Conservation (phyloP, 2,113 vertebrate species). For the Noctilio leporinus region DNA sequence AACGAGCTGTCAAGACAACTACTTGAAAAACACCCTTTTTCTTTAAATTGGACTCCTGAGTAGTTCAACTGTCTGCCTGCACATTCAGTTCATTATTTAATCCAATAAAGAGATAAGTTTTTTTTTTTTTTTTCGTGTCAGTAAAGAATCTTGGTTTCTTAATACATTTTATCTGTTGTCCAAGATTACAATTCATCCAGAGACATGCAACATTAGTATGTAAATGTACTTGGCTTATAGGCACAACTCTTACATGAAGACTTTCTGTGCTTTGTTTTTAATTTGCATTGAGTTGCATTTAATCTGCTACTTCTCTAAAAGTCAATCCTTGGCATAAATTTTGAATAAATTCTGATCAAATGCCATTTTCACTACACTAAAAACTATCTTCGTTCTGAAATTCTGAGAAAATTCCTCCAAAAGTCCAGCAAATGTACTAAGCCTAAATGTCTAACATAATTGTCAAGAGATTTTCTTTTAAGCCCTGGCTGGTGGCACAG, state of each 20-base stretch:
- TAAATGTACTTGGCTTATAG: not conserved
- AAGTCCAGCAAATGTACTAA: not conserved
- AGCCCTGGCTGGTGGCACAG: too few species aligned
- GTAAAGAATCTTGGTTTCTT: not conserved
- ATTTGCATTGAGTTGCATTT: not conserved
- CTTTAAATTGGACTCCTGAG: not conserved
- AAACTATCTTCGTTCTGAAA: not conserved
- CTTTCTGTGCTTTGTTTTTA: not conserved
- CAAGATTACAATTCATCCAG: not conserved
- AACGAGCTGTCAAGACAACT: not conserved
- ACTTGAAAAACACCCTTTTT: not conserved
- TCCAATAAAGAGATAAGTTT: not conserved
- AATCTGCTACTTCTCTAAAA: not conserved
- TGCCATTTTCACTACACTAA: not conserved
- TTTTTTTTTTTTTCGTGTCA: not conserved
- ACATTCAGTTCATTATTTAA: not conserved
- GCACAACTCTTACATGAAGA: not conserved
- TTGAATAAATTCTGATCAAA: not conserved
- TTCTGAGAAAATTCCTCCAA: not conserved
- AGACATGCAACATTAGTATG: not conserved
- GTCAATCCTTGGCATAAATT: not conserved
- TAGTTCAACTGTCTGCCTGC: not conserved
- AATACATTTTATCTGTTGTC: not conserved
- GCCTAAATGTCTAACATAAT: not conserved
- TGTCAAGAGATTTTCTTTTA: not conserved